Evolutionary conservation across 2,113 vertebrate genomes (phyloP).

Genomic region (Salvelinus fontinalis): DNA sequence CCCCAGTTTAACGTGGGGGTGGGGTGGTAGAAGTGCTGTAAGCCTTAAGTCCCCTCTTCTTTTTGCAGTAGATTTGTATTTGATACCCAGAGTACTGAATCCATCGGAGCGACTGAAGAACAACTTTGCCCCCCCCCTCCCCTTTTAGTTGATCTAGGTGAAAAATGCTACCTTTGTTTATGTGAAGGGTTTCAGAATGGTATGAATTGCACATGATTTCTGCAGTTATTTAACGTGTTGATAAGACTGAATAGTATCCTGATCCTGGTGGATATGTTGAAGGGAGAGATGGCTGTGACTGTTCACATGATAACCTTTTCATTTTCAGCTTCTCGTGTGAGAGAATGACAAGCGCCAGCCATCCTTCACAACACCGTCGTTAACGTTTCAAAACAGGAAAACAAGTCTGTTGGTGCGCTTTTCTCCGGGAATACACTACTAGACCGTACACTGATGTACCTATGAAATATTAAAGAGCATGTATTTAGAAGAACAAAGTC

Average conservation of each 20-base stretch:
- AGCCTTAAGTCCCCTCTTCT: constrained; percentile 39
- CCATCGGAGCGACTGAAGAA: neutral
- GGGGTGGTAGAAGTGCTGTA: constrained; percentile 25
- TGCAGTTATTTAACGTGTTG: constrained; percentile 6
- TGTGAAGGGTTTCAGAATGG: neutral
- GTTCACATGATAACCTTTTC: constrained; percentile 8
- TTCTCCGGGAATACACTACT: constrained; percentile 24
- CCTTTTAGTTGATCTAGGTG: neutral
- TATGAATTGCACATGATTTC: constrained; percentile 1
- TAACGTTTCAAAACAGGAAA: constrained; percentile 1
- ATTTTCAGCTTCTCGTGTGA: constrained; percentile 1
- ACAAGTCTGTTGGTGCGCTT: neutral
- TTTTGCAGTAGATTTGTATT: constrained; percentile 3
- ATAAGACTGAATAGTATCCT: constrained; percentile 12
- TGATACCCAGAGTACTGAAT: neutral
- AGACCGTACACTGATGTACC: constrained; percentile 29
- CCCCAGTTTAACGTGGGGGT: neutral
- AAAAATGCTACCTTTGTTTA: constrained; percentile 14
- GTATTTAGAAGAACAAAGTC: constrained; percentile 24
- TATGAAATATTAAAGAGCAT: constrained; percentile 49
- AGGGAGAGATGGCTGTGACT: constrained; percentile 15
- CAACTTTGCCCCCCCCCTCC: neutral
- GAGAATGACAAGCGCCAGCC: neutral
- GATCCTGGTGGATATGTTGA: neutral
- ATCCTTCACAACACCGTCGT: neutral